phyloP scores from a whole-genome alignment of 2,797 vertebrate species.

The Carcharodon carcharias region DNA sequence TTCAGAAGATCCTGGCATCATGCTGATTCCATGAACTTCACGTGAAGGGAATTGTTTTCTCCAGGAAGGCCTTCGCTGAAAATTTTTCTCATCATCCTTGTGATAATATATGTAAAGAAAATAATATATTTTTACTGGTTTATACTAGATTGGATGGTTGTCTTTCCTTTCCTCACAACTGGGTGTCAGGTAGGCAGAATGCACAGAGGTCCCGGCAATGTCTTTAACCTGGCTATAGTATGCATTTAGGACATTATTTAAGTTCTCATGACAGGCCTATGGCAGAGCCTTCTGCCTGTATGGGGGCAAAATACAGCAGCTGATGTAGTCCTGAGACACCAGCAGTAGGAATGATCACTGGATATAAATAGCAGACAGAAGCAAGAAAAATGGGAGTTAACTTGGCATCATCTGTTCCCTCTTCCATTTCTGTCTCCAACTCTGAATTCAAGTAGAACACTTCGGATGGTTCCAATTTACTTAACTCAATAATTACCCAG shows the following conservation, averaged over 20 bases:
- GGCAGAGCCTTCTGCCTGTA: neutral
- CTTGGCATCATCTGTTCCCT: too few species aligned
- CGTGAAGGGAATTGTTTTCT: slow-evolving; percentile 88
- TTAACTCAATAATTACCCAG: too few species aligned
- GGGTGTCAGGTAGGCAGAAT: neutral
- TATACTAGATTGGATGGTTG: neutral
- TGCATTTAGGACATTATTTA: neutral
- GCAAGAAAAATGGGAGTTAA: too few species aligned
- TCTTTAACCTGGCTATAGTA: neutral
- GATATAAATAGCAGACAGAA: too few species aligned
- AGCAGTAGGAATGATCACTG: neutral
- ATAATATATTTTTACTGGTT: neutral
- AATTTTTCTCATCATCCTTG: slow-evolving; percentile 83
- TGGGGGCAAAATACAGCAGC: neutral
- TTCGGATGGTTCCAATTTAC: too few species aligned
- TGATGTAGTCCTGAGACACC: neutral
- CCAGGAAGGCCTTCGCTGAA: slow-evolving; percentile 83
- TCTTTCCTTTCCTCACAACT: neutral
- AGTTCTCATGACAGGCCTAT: neutral
- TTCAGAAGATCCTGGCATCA: slow-evolving; percentile 97
- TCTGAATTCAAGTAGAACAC: too few species aligned
- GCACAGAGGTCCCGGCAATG: neutral
- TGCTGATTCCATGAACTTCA: slow-evolving; percentile 93
- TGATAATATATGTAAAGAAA: slow-evolving; percentile 36
- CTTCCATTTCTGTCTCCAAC: too few species aligned